Base-by-base conservation (phyloP, 1,140 invertebrate genomes). In the Sesamia nonagrioides region DNA sequence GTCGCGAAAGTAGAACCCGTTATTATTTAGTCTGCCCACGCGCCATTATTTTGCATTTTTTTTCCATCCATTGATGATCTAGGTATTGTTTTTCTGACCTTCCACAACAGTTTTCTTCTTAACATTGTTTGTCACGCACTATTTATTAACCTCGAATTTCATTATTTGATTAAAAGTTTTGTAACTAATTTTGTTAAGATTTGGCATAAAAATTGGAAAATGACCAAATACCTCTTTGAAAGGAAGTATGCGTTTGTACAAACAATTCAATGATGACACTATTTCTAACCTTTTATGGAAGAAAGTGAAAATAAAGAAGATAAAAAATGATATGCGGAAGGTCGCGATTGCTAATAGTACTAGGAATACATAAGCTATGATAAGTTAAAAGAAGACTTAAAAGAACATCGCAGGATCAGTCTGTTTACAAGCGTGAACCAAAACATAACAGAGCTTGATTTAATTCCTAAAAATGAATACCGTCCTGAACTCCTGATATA, bases 1-100 rank as follows among this genome's bases (percentile, higher is more conserved):
- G 21, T 50, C 42, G 63, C 63, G 63, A 68, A 68, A 68, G 63
- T 33, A 21, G 21, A 48, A 5, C 42, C 13, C 17, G 9, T n/a
- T 50, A 40, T 37, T 27, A 37, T 63, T 50, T 21, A 13, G 18
- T 68, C 21, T 42, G 63, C 63, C 63, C 13, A 68, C 63, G 63
- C 42, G 42, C 35, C 1, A 48, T 48, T 69, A 27, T 27, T 69
- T 45, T 33, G 45, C 18, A 33, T 33, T 13, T n/a, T n/a, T n/a
- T n/a, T n/a, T n/a, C n/a, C n/a, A n/a, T n/a, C n/a, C n/a, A n/a
- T n/a, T n/a, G n/a, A n/a, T n/a, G n/a, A n/a, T n/a, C n/a, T n/a
- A n/a, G n/a, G n/a, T n/a, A n/a, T n/a, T n/a, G n/a, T n/a, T n/a
- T n/a, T n/a, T n/a, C 61, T 21, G 61, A 66, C 61, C 61, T 66